Evolutionary conservation across 2,888 invertebrate species (phyloP).

Genomic region (Dicyrtoma fusca): DNA sequence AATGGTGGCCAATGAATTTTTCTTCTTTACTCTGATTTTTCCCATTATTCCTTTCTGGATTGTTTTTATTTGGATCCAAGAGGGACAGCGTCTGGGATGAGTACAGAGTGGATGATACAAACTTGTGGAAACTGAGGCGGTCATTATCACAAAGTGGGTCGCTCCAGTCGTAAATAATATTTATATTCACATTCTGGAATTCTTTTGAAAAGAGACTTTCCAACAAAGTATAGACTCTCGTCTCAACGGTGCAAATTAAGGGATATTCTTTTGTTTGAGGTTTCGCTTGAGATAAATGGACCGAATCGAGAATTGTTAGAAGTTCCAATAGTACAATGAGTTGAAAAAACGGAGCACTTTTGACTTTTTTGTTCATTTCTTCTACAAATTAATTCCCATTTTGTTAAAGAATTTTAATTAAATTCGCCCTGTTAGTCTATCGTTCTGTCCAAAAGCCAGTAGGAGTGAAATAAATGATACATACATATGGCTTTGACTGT

Average conservation of each 20-base stretch:
- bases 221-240: not conserved
- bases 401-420: too few species aligned
- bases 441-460: too few species aligned
- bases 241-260: not conserved
- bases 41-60: not conserved
- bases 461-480: too few species aligned
- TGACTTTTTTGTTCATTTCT: too few species aligned
- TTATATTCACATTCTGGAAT: constrained; percentile 8
- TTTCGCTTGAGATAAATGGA: too few species aligned
- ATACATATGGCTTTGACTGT: too few species aligned
- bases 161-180: constrained; percentile 13
- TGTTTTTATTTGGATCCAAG: not conserved
- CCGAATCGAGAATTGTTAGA: too few species aligned
- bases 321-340: too few species aligned
- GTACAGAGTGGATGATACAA: not conserved
- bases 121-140: not conserved
- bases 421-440: too few species aligned
- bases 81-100: not conserved
- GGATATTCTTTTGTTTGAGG: too few species aligned
- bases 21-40: not conserved
- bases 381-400: too few species aligned
- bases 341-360: too few species aligned
- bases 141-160: not conserved
- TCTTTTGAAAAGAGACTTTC: not conserved
- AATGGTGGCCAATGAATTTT: constrained; percentile 22